A percentile compares a stretch with the other conserved stretches of the same genome.
Conservation (phyloP, 1,140 invertebrate genomes). For the Trichogramma pretiosum region DNA sequence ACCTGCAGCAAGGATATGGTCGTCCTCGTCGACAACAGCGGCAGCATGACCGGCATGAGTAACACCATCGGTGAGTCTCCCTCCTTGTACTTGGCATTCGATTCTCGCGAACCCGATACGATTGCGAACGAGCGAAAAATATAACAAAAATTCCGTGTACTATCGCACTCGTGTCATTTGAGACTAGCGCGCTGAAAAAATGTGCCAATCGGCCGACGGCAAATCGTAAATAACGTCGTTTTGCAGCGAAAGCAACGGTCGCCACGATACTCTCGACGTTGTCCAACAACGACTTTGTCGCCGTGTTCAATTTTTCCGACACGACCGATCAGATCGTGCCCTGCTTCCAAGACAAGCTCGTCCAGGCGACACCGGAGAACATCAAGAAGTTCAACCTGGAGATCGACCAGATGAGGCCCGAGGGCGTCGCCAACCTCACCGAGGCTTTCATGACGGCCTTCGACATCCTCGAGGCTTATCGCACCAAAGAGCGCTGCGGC, state of each 20-base stretch:
- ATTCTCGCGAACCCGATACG: no score
- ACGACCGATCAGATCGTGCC: constrained; percentile 57
- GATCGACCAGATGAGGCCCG: constrained; percentile 59
- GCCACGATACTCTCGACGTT: constrained; percentile 85
- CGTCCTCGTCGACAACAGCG: constrained; percentile 88
- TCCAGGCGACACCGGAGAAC: constrained; percentile 91
- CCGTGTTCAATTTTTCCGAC: constrained; percentile 73
- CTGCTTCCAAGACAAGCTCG: constrained; percentile 74
- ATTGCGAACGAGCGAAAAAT: no score
- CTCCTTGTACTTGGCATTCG: no score
- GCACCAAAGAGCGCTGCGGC: constrained; percentile 48
- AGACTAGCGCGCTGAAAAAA: no score
- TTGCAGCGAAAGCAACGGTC: constrained; percentile 62
- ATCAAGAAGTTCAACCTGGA: constrained; percentile 65
- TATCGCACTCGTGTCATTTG: no score
- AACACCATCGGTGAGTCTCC: constrained; percentile 56
- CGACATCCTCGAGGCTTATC: constrained; percentile 63
- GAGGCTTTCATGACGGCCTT: constrained; percentile 80
- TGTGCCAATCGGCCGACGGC: no score
- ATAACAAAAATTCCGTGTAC: no score
- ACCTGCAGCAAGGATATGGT: constrained; percentile 96
- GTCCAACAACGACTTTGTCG: constrained; percentile 96
- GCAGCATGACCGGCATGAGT: constrained; percentile 92
- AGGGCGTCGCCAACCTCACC: constrained; percentile 79
- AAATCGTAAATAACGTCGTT: no score